These are phyloP conservation scores for Musca vetustissima DNA, from an alignment of 1,140 invertebrate species.

Conservation along the genomic window DNA sequence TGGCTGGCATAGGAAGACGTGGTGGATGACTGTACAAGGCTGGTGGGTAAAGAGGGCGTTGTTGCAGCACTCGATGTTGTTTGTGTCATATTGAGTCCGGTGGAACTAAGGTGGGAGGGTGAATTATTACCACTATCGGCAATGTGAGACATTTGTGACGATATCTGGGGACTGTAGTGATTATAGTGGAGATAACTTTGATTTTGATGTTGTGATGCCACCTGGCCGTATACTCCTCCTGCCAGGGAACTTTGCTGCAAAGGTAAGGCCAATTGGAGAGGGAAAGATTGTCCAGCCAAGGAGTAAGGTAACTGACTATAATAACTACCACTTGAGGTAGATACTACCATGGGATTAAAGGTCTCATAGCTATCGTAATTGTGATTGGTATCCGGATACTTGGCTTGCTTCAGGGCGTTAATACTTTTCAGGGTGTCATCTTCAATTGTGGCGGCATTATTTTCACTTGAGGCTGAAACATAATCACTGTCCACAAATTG, in stretches of 20 bases:
- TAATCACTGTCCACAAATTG: conserved; percentile 46
- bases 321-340: conserved; percentile 37
- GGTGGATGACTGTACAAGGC: conserved; percentile 46
- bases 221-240: conserved; percentile 7
- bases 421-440: conserved; percentile 59
- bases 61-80: not conserved
- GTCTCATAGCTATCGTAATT: conserved; percentile 60
- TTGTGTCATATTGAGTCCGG: too few species aligned
- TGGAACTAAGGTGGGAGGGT: not conserved
- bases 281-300: conserved; percentile 37
- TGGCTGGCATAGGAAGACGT: conserved; percentile 30
- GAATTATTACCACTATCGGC: not conserved
- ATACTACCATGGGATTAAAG: conserved; percentile 58
- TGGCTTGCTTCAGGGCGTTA: conserved; percentile 48
- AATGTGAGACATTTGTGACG: conserved; percentile 6
- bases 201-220: conserved; percentile 5
- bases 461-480: conserved; percentile 1
- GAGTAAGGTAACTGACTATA: conserved; percentile 48
- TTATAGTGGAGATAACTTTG: conserved; percentile 45
- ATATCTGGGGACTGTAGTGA: conserved; percentile 33
- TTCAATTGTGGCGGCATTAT: not conserved
- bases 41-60: conserved; percentile 38
- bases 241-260: conserved; percentile 39
- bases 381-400: conserved; percentile 60
- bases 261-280: conserved; percentile 46